Base-by-base conservation (phyloP, 2,113 vertebrate species). In the Blennius ocellaris region DNA sequence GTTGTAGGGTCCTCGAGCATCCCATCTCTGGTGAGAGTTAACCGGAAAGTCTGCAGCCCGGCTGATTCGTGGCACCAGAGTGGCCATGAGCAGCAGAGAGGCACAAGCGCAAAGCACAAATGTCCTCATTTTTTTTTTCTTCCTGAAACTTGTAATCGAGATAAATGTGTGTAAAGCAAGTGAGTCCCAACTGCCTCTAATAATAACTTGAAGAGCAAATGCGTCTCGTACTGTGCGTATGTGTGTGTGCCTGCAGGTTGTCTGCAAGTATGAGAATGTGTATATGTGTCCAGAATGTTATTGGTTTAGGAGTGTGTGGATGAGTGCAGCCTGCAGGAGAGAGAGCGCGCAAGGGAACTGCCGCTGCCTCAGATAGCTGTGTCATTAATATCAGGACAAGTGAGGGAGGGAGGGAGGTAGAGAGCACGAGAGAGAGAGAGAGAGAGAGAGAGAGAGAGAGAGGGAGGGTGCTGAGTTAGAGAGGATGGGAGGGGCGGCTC, bases 361-460 rank as follows among this genome's bases (percentile, higher is more conserved):
- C 83, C 44, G 83, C 78, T 88, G 76, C 83, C 84, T 89, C 81
- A 77, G 78, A 88, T 92, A 82, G 93, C 93, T 70, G 94, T 90
- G 88, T 92, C 85, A 83, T 93, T 95, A 93, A 93, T 94, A 94
- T 93, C 91, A 93, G 89, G 76, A 78, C 64, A 73, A 68, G 81
- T 38, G 83, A 89, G 88, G 49, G 85, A 85, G 84, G 36, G 81
- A 70, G 87, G 88, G 91, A 21, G 41, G 52, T 90, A 92, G 88
- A 90, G 92, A 90, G 94, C 92, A 93, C 92, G 93, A 82, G n/a
- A n/a, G n/a, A n/a, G n/a, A n/a, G n/a, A n/a, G n/a, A 85, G 84
- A 21, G 81, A 70, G 87, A 88, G 91, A 21, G 41, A 52, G 90
- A 92, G 88, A 90, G 79, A 36, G 53, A 61, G 6, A 15, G 69